Evolutionary conservation across 2,113 vertebrate species (phyloP), one percentile per base, ranked within the genome.

Genomic region (Leucosticte australis): DNA sequence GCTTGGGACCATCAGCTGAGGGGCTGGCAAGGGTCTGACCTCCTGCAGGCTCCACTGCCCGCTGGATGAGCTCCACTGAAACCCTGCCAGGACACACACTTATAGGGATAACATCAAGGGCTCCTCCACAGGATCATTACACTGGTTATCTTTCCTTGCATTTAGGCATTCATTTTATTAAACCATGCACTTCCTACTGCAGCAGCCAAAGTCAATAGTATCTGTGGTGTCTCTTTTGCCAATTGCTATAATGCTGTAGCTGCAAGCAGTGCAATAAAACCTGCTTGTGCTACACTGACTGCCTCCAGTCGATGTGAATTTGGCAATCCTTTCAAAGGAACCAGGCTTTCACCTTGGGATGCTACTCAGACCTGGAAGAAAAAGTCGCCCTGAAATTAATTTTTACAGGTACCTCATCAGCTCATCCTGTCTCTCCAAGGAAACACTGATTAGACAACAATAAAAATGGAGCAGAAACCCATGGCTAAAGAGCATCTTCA

Each of bases 231-330:
- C 59, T 76, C 74, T 46, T 71, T 49, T 92, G 78, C 55, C 68
- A 89, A 87, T 44, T 0, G 1, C 55, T 89, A 4, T 79, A 84
- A 92, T 9, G 19, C 62, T 27, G 28, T 62, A 82, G 77, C 89
- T 87, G 92, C 74, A 89, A 92, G 73, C 65, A 82, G 62, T n/a
- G 77, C 84, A 89, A 82, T 75, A 95, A 95, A 92, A 76, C 62
- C 55, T 46, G 53, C n/a, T 10, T 49, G 37, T 77, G 62, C 50
- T 65, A 46, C 71, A 49, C 69, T 20, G 28, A 59, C 69, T 63
- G 77, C 62, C 64, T 73, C 4, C 2, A 87, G 63, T 88, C 63
- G 8, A 85, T 57, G 46, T 0, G 0, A 73, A 92, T 67, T 74
- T 91, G 82, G 82, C 75, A 77, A 91, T 71, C 27, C 42, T 69